A percentile compares a stretch with the other conserved stretches of the same genome.
Evolutionary conservation across 2,113 vertebrate genomes (phyloP).

Genomic region (Leucoraja erinaceus): DNA sequence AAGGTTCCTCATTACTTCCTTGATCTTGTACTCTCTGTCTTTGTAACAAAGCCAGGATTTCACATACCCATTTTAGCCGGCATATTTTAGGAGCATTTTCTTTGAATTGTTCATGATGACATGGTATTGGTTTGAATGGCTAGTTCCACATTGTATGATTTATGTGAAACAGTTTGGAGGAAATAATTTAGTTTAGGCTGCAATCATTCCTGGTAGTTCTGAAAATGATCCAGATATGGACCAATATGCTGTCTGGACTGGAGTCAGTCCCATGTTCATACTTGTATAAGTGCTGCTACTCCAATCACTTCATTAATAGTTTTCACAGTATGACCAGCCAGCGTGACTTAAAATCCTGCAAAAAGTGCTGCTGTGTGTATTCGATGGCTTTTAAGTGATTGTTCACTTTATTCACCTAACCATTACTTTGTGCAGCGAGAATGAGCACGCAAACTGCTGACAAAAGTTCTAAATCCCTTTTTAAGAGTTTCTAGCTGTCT

Average conservation of each 20-base stretch:
- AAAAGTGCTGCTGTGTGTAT: neutral
- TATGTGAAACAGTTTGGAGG: neutral
- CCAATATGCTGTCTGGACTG: neutral
- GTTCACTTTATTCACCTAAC: neutral
- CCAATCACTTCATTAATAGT: neutral
- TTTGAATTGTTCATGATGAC: neutral
- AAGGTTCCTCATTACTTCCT: no score
- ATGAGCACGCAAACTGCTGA: neutral
- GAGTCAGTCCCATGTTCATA: neutral
- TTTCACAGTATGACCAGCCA: neutral
- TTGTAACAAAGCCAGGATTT: no score
- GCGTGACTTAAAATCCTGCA: neutral
- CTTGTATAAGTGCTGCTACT: neutral
- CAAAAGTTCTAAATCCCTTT: slow-evolving; percentile 19
- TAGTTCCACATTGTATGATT: neutral
- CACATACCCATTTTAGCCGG: no score
- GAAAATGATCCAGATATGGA: neutral
- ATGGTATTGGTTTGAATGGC: neutral
- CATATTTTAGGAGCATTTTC: neutral
- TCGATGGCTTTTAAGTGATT: neutral
- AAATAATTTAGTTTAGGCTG: neutral
- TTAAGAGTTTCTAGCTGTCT: slow-evolving; percentile 7
- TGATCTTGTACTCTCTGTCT: no score
- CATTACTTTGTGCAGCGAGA: neutral
- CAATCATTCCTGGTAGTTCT: neutral